These are phyloP conservation scores for Cettia cetti DNA, from an alignment of 2,113 vertebrate genomes.

Conservation along the genomic window DNA sequence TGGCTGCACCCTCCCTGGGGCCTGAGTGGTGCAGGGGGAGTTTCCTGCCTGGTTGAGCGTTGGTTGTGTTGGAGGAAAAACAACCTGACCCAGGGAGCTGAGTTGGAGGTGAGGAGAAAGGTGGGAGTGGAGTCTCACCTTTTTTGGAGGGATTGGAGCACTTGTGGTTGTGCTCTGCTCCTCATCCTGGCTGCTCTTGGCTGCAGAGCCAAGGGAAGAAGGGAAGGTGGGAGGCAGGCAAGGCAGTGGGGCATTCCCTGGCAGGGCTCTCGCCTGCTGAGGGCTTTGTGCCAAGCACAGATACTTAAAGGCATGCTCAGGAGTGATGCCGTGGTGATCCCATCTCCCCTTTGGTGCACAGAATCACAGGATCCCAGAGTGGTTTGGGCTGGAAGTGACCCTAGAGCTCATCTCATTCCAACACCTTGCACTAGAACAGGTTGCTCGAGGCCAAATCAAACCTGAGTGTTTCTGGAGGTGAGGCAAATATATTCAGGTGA, in stretches of 20 bases:
- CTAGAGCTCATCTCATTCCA: not conserved
- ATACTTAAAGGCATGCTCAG: not conserved
- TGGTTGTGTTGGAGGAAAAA: constrained; percentile 45
- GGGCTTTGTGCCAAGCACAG: not conserved
- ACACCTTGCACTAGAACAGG: not conserved
- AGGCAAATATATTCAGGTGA: not conserved
- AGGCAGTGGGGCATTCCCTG: not conserved
- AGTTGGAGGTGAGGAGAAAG: not conserved
- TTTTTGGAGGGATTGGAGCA: not conserved
- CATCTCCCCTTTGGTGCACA: rapidly evolving
- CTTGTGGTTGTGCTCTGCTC: rapidly evolving
- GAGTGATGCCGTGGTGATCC: not conserved
- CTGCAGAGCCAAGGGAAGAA: not conserved
- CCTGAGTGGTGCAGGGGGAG: not conserved
- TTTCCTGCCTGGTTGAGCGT: not conserved
- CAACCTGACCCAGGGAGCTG: constrained; percentile 60
- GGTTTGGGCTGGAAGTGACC: not conserved
- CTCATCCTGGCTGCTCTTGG: not conserved
- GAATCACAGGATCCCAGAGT: too few relatives aligned
- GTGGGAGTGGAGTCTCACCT: constrained; percentile 62
- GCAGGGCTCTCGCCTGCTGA: not conserved
- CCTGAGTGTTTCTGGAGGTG: not conserved
- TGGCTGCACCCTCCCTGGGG: not conserved
- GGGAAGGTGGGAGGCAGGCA: constrained; percentile 56
- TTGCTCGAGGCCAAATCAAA: not conserved